Evolutionary conservation across 1,140 invertebrate genomes (phyloP).

Genomic region (Elysia chlorotica): DNA sequence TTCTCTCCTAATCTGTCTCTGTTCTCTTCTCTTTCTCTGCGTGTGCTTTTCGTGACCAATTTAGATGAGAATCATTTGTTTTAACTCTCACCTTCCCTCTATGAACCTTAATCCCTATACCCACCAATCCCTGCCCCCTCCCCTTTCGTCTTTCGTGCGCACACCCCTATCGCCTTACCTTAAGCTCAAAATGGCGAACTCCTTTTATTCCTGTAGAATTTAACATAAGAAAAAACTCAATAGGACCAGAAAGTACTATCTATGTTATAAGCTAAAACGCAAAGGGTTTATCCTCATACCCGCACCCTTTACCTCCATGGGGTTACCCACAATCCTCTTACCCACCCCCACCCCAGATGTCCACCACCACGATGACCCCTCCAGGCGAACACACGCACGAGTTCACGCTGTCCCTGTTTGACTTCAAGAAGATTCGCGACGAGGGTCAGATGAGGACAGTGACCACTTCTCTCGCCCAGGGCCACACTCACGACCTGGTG

Average conservation of each 20-base stretch:
- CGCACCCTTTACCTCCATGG: not conserved
- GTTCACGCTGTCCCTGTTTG: constrained; percentile 21
- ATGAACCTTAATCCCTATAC: too few species aligned
- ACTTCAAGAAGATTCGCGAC: constrained; percentile 3
- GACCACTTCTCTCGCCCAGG: constrained; percentile 21
- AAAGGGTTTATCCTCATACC: not conserved
- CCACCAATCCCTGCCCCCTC: too few species aligned
- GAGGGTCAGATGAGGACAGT: constrained; percentile 1
- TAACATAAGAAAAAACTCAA: not conserved
- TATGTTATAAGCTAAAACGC: not conserved
- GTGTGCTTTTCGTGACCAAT: too few species aligned
- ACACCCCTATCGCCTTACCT: too few species aligned
- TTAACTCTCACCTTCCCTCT: too few species aligned
- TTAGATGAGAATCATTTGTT: too few species aligned
- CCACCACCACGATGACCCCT: constrained; percentile 8
- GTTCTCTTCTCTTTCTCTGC: too few species aligned
- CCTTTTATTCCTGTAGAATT: constrained; percentile 7
- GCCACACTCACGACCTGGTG: constrained; percentile 26
- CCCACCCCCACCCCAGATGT: not conserved
- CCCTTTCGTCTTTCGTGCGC: too few species aligned
- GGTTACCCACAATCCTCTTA: not conserved
- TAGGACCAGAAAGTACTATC: not conserved
- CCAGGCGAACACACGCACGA: constrained; percentile 26
- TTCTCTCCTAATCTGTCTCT: too few species aligned
- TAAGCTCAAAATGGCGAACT: constrained; percentile 15